These are phyloP conservation scores for Mastomys coucha DNA, from an alignment of 2,113 vertebrate genomes.

Conservation along the genomic window DNA sequence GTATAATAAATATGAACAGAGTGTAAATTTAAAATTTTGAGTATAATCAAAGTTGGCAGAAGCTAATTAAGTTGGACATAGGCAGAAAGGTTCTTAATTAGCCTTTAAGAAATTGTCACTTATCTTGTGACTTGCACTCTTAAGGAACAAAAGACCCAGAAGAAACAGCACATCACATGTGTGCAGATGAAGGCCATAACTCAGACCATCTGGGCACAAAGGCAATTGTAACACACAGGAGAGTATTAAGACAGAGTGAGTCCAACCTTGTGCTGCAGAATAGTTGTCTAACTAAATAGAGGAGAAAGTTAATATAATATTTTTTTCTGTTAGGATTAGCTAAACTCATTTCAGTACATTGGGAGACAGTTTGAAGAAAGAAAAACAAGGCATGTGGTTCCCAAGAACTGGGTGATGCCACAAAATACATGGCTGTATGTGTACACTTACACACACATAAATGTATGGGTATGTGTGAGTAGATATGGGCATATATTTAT, in stretches of 20 bases:
- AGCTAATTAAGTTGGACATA: conserved; percentile 76
- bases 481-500: neutral
- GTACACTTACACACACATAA: neutral
- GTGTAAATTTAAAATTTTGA: conserved; percentile 65
- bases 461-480: neutral
- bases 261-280: conserved; percentile 66
- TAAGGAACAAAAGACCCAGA: conserved; percentile 42
- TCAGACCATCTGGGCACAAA: conserved; percentile 63
- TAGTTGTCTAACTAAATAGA: conserved; percentile 46
- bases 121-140: conserved; percentile 68
- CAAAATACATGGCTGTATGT: neutral
- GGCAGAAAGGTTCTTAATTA: conserved; percentile 80
- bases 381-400: conserved; percentile 34
- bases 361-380: conserved; percentile 53
- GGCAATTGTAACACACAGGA: conserved; percentile 45
- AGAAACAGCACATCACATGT: conserved; percentile 8
- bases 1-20: conserved; percentile 66
- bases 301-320: conserved; percentile 67
- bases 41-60: conserved; percentile 72
- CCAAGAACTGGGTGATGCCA: neutral
- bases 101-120: conserved; percentile 73
- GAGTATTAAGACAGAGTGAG: conserved; percentile 6
- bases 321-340: conserved; percentile 16
- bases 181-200: neutral
- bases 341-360: conserved; percentile 40